Base-by-base conservation (phyloP, 2,888 invertebrate species). In the Drosophila acutilabella region DNA sequence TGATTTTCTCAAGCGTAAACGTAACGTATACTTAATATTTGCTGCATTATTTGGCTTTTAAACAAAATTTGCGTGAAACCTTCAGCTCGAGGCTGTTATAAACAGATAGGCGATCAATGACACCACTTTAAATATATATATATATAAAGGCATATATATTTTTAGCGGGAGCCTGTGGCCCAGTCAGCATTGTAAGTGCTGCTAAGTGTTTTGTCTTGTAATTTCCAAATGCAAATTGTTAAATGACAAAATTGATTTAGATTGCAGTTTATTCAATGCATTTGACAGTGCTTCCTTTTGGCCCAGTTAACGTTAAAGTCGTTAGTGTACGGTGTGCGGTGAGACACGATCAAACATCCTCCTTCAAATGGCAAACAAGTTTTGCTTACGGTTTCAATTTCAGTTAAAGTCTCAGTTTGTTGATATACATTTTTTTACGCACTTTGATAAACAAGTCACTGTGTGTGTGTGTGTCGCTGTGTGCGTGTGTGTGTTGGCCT, bases 191-290 rank as follows among this genome's bases (percentile, higher is more conserved):
- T 52, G 30, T 68, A 79, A 77, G 61, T 74, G 86, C 77, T 67
- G 79, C 70, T 83, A 87, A 83, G 82, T 83, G 82, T 87, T 83
- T 83, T 83, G 85, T 83, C 82, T 78, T 83, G 82, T 87, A 76
- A 84, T 78, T 78, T 78, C 65, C 81, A 74, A 82, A 82, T 87
- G 82, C 81, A 84, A 81, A 84, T 78, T 80, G 73, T 72, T 71
- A 69, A 68, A 78, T 87, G 82, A 87, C 82, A 87, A 81, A 84
- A 81, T 67, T 79, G 66, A 81, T 81, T 87, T 74, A 65, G 61
- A 64, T 78, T 70, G 79, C 72, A 83, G 76, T 83, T 83, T 87
- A 87, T 84, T 67, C 71, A 56, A 42, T 52, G 70, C 71, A 73
- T 45, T 62, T 75, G 64, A 62, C 79, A 64, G 65, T 74, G 82